Conservation (phyloP, 2,113 vertebrate genomes). For the Tapirus terrestris region DNA sequence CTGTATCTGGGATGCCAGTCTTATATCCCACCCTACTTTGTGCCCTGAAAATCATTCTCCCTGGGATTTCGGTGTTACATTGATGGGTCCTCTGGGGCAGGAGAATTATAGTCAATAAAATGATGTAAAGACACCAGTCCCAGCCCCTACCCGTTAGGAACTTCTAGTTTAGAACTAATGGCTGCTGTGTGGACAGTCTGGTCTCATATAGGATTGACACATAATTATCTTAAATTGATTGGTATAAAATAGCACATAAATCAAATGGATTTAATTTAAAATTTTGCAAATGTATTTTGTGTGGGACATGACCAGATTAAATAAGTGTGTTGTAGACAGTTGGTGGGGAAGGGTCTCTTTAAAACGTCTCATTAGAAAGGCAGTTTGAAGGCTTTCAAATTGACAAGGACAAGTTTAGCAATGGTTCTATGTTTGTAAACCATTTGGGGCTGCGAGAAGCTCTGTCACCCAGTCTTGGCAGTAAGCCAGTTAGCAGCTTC, state of each 20-base stretch:
- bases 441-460: conserved; percentile 40
- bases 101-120: conserved; percentile 5
- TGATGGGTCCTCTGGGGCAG: neutral
- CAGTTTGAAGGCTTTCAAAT: conserved; percentile 67
- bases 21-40: neutral
- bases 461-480: conserved; percentile 54
- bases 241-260: neutral
- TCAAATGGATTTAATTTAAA: conserved; percentile 17
- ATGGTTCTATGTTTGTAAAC: conserved; percentile 65
- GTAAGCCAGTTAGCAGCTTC: conserved; percentile 36
- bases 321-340: neutral
- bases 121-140: neutral
- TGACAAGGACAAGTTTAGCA: conserved; percentile 70
- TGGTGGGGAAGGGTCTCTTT: conserved; percentile 37
- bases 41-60: neutral
- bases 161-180: neutral
- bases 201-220: neutral
- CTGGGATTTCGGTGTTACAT: neutral
- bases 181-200: neutral
- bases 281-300: conserved; percentile 13
- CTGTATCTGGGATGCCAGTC: conserved; percentile 60
- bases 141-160: neutral
- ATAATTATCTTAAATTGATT: neutral
- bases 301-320: neutral
- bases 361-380: conserved; percentile 42